Evolutionary conservation across 2,113 vertebrate species (phyloP).

Genomic region (Choloepus hoffmanni): DNA sequence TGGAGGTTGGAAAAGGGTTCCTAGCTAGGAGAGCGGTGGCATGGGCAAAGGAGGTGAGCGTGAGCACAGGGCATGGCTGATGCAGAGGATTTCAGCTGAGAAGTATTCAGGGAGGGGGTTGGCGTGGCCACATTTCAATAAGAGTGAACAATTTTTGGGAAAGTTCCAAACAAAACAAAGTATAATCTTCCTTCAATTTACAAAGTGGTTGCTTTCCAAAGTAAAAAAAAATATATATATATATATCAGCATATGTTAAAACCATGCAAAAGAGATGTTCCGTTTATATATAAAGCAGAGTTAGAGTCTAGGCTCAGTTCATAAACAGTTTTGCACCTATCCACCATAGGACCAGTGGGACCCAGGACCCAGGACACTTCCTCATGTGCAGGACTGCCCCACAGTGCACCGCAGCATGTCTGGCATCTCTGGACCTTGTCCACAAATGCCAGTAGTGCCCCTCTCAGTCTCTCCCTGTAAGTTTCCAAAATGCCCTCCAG

Average conservation of each 20-base stretch:
- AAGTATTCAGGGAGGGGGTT: neutral
- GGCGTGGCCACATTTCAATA: slow-evolving; percentile 1
- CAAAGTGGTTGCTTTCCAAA: neutral
- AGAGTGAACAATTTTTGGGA: slow-evolving; percentile 46
- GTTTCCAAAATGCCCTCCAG: neutral
- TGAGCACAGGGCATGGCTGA: rapidly evolving
- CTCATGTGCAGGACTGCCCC: rapidly evolving
- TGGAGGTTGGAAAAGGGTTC: neutral
- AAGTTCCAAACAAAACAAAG: slow-evolving; percentile 58
- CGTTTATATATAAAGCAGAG: neutral
- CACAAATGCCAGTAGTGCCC: neutral
- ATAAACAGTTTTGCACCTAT: neutral
- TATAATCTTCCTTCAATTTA: slow-evolving; percentile 30
- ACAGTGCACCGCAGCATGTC: neutral
- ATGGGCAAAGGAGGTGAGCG: neutral
- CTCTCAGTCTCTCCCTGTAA: neutral
- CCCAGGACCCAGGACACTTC: neutral
- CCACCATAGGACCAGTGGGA: neutral
- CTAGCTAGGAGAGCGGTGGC: neutral
- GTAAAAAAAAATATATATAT: too few species aligned
- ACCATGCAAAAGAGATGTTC: neutral
- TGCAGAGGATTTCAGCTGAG: neutral
- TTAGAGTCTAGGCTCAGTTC: neutral
- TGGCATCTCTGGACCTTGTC: neutral
- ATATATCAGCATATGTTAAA: neutral